Percentiles rank a stretch among this genome's conserved stretches.
Conservation (phyloP, 2,113 vertebrate genomes). For the Verasper variegatus region DNA sequence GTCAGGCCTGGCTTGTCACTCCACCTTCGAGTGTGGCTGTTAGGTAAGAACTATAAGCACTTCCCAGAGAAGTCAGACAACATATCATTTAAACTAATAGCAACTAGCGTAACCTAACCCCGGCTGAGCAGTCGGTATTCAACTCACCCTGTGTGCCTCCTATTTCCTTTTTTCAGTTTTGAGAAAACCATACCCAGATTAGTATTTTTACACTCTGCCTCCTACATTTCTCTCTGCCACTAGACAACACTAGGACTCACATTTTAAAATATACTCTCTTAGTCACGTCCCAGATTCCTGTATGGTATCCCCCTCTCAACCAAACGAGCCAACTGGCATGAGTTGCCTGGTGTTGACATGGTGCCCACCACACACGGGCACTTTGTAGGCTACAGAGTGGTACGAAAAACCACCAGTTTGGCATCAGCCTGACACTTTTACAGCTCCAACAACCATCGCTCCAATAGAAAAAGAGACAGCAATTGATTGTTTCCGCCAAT, state of each 20-base stretch:
- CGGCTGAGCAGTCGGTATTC: too few species aligned
- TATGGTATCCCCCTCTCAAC: constrained; percentile 38
- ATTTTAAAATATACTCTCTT: constrained; percentile 14
- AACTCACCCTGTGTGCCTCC: too few species aligned
- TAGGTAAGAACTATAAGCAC: too few species aligned
- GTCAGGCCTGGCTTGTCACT: too few species aligned
- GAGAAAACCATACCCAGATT: not conserved
- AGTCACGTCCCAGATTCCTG: constrained; percentile 40
- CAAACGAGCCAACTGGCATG: constrained; percentile 58
- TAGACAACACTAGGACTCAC: constrained; percentile 2
- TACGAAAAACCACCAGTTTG: constrained; percentile 32
- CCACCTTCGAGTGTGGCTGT: too few species aligned
- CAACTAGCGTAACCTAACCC: too few species aligned
- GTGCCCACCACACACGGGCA: constrained; percentile 37
- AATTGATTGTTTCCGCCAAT: constrained; percentile 43
- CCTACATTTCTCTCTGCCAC: constrained; percentile 3
- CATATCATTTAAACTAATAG: too few species aligned
- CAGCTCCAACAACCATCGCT: constrained; percentile 31
- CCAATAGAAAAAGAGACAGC: constrained; percentile 6
- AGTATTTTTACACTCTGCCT: not conserved
- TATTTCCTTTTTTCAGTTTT: too few species aligned
- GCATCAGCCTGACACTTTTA: constrained; percentile 39
- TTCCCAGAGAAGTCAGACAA: too few species aligned
- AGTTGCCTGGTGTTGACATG: constrained; percentile 17
- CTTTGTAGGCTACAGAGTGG: constrained; percentile 56